A percentile compares a stretch with the other conserved stretches of the same genome.
Conservation (phyloP, 2,797 vertebrate species). For the Myripristis murdjan region DNA sequence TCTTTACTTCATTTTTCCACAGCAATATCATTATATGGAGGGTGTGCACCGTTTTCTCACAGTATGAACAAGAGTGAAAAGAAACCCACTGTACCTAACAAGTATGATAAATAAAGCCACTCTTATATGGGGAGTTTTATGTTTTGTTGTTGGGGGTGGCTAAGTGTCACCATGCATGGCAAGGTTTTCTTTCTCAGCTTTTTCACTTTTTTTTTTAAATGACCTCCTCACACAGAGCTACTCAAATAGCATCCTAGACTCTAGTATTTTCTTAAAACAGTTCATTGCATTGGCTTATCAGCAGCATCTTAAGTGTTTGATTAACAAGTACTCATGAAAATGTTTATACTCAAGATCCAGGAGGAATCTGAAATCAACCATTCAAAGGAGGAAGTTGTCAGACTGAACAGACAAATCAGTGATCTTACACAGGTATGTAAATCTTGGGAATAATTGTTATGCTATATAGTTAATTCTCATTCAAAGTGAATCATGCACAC, state of each 20-base stretch:
- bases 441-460: not conserved
- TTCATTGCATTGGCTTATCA: not conserved
- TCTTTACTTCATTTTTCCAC: not conserved
- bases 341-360: slow-evolving; percentile 69
- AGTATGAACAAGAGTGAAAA: not conserved
- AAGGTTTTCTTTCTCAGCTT: not conserved
- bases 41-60: not conserved
- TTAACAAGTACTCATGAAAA: slow-evolving; percentile 5
- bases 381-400: slow-evolving; percentile 77
- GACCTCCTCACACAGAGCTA: not conserved
- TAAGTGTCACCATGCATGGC: not conserved
- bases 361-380: slow-evolving; percentile 63
- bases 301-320: not conserved
- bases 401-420: slow-evolving; percentile 72
- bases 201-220: not conserved
- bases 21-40: not conserved
- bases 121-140: not conserved
- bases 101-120: not conserved
- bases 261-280: not conserved
- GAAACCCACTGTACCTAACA: slow-evolving; percentile 3
- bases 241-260: not conserved
- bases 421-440: slow-evolving; percentile 75
- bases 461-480: not conserved
- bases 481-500: not conserved
- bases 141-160: not conserved